phyloP scores from a whole-genome alignment of 2,797 vertebrate genomes.

The Tapera naevia region DNA sequence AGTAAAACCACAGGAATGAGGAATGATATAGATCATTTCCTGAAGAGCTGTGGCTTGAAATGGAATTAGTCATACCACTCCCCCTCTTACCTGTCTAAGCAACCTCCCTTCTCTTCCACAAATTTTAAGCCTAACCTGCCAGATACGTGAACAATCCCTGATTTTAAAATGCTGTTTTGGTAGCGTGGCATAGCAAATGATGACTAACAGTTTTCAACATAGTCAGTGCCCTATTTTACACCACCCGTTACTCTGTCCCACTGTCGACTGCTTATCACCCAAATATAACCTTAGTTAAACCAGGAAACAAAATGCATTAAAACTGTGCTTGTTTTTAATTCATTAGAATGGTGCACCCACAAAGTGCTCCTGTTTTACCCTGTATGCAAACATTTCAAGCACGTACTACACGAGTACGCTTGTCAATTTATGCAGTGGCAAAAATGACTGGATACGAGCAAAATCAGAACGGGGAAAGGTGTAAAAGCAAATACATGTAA shows the following conservation, averaged over 20 bases:
- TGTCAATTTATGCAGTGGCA: neutral
- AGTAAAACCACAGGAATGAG: slow-evolving; percentile 15
- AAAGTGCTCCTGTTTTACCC: neutral
- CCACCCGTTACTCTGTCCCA: neutral
- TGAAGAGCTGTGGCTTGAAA: slow-evolving; percentile 2
- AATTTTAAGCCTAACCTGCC: neutral
- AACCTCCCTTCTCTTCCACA: neutral
- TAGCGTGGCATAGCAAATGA: neutral
- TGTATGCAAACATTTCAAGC: neutral
- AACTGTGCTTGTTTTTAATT: neutral
- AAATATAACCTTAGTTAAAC: neutral
- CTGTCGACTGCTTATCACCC: neutral
- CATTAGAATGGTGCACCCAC: neutral
- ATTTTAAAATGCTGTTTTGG: neutral
- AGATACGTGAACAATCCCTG: neutral
- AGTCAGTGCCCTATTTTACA: neutral
- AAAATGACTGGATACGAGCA: neutral
- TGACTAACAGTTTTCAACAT: neutral
- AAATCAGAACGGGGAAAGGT: neutral
- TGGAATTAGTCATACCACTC: neutral
- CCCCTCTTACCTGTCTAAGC: neutral
- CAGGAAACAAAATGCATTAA: neutral
- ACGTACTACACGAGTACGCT: neutral
- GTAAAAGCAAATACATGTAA: neutral
- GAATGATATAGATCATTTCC: neutral